These are phyloP conservation scores for Elegia similella DNA, from an alignment of 2,888 invertebrate species.

Conservation along the genomic window DNA sequence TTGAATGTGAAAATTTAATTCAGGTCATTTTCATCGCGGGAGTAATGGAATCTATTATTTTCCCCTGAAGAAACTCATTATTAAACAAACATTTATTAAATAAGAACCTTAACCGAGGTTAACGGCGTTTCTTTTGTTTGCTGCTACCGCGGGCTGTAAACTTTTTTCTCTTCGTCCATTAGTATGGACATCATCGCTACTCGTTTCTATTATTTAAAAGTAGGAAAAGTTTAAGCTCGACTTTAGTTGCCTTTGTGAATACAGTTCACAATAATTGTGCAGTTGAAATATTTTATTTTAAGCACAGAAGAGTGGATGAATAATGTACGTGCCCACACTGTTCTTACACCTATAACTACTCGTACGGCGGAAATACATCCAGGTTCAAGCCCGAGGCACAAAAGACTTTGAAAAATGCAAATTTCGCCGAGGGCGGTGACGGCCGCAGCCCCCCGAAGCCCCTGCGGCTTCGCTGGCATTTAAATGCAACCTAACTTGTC, in stretches of 20 bases:
- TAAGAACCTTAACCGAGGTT: conserved; percentile 36
- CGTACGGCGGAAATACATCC: conserved; percentile 33
- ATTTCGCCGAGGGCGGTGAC: conserved; percentile 44
- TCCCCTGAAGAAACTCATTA: conserved; percentile 61
- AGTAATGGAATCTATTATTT: conserved; percentile 68
- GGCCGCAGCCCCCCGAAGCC: conserved; percentile 29
- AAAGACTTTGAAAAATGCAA: conserved; percentile 64
- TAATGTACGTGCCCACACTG: conserved; percentile 20
- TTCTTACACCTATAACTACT: conserved; percentile 23
- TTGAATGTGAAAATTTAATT: conserved; percentile 80
- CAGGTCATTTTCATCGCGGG: conserved; percentile 68
- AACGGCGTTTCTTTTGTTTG: not conserved
- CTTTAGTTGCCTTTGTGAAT: conserved; percentile 36
- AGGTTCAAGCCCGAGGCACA: conserved; percentile 43
- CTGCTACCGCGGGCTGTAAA: not conserved
- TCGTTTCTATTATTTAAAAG: conserved; percentile 34
- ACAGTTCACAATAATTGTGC: conserved; percentile 27
- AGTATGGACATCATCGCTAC: conserved; percentile 7
- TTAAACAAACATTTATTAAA: conserved; percentile 50
- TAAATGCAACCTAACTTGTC: conserved; percentile 70
- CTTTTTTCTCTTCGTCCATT: conserved; percentile 1
- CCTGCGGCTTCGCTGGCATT: conserved; percentile 48
- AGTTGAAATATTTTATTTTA: conserved; percentile 30
- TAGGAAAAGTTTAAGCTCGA: conserved; percentile 36
- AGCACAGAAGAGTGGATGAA: conserved; percentile 20